Evolutionary conservation across 2,113 vertebrate species (phyloP).

Genomic region (Cebidichthys violaceus): DNA sequence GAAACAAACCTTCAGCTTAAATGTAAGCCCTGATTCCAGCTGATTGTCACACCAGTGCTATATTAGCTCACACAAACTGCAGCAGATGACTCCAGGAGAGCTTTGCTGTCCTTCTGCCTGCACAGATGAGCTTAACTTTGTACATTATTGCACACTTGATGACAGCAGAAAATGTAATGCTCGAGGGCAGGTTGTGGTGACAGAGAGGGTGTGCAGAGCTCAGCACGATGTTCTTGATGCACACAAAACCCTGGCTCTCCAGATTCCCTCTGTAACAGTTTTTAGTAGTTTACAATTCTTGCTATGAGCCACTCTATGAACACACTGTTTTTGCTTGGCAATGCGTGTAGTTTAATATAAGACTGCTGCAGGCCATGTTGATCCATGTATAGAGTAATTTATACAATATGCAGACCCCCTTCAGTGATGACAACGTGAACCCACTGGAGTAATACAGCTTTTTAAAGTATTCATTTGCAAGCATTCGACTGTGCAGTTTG

Average conservation of each 20-base stretch:
- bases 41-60: background rate
- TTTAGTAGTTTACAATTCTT: background rate
- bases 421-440: background rate
- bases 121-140: slow-evolving; percentile 18
- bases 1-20: background rate
- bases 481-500: background rate
- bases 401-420: background rate
- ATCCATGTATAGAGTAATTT: background rate
- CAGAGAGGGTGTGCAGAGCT: slow-evolving; percentile 7
- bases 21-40: background rate
- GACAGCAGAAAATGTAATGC: slow-evolving; percentile 41
- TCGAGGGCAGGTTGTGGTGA: slow-evolving; percentile 29
- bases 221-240: background rate
- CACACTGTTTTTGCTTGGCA: background rate
- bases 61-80: background rate
- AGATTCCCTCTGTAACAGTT: background rate
- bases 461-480: background rate
- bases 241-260: background rate
- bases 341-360: background rate
- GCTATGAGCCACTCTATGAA: no score
- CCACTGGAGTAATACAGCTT: background rate
- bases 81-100: background rate
- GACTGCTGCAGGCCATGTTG: background rate
- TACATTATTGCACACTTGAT: slow-evolving; percentile 24
- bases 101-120: background rate